phyloP scores from a whole-genome alignment of 2,113 vertebrate genomes.

The Herpetotheres cachinnans region DNA sequence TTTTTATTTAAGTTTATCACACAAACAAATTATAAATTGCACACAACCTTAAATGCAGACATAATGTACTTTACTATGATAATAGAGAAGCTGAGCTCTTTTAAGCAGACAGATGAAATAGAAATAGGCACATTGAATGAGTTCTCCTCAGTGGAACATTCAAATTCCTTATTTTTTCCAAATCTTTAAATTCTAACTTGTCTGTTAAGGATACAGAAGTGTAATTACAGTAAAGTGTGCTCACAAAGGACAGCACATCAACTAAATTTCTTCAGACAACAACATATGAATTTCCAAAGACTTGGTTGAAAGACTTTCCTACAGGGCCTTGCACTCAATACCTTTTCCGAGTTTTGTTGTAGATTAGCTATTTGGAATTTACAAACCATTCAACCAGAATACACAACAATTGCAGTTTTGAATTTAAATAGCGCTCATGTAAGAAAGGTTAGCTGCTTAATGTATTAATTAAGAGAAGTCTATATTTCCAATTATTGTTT shows the following conservation, averaged over 20 bases:
- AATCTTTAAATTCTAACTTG: constrained; percentile 7
- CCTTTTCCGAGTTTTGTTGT: background rate
- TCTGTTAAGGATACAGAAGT: background rate
- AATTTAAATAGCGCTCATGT: background rate
- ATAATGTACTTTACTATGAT: background rate
- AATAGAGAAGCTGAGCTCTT: background rate
- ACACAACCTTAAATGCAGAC: background rate
- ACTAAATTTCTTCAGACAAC: constrained; percentile 28
- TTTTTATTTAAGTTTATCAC: constrained; percentile 11
- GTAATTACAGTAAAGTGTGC: constrained; percentile 6
- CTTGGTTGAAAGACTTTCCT: background rate
- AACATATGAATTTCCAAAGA: background rate
- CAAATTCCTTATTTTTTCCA: background rate
- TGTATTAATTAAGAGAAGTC: background rate
- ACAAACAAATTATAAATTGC: background rate
- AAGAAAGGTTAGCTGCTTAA: background rate
- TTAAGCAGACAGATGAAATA: background rate
- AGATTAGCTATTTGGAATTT: background rate
- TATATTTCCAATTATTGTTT: background rate
- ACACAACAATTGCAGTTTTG: background rate
- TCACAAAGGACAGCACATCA: background rate
- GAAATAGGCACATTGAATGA: background rate
- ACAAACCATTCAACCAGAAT: background rate
- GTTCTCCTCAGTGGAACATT: background rate
- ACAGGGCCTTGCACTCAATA: background rate